Evolutionary conservation across 2,888 invertebrate species (phyloP), one percentile per base, ranked within the genome.

Genomic region (Nudaria mundana): DNA sequence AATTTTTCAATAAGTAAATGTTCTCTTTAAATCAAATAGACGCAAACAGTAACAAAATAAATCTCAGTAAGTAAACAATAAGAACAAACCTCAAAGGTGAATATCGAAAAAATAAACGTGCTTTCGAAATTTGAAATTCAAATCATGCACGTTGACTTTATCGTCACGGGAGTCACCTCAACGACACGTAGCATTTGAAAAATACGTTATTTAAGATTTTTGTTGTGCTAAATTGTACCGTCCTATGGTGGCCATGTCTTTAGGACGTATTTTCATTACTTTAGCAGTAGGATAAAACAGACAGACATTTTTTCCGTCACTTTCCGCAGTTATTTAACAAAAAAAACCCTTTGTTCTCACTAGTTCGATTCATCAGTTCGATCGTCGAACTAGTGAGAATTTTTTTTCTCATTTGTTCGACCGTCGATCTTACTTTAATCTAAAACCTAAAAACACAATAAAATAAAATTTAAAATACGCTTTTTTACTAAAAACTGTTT

Each of bases 101-200:
- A 84, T 57, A 48, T 76, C 61, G 71, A 72, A 72, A 78, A 71
- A 76, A 71, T 5, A n/a, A n/a, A n/a, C 63, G 69, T 66, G 73
- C 72, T 56, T 76, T 73, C 63, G 75, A 76, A n/a, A 89, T 89
- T 89, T 88, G 89, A 84, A 69, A 89, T 89, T 89, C 89, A 89
- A 89, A 89, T 89, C 80, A 71, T 81, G 86, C 61, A 64, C 76
- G 71, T 70, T 76, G 81, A 80, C 80, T 85, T 78, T 73, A 57
- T 58, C 71, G 42, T 47, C 49, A 58, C 58, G 37, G 46, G 52
- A 56, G 40, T 47, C 47, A 48, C 53, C 48, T 46, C 52, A 31
- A 38, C 39, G 37, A 40, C 44, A 33, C 40, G 48, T 37, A 49
- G 22, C 48, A 53, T 53, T 52, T 46, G 40, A 56, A 52, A 52